Evolutionary conservation across 1,140 invertebrate species (phyloP).

Genomic region (Cydia strobilella): DNA sequence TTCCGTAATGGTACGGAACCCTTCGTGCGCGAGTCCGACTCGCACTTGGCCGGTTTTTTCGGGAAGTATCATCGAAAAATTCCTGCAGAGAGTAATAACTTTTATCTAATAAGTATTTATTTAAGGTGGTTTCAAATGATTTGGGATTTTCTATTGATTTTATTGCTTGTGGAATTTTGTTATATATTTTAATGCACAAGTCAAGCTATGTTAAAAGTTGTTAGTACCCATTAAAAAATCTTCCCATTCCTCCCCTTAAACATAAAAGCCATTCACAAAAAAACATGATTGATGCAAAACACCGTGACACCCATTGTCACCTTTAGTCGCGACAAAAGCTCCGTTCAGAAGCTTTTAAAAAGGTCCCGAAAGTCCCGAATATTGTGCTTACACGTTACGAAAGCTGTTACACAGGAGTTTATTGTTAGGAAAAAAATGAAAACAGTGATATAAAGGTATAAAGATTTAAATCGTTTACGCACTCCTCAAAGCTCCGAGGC

Average conservation of each 20-base stretch:
- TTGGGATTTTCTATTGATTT: no score
- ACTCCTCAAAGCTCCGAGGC: no score
- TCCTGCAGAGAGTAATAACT: no score
- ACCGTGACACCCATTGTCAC: constrained; percentile 6
- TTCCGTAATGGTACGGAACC: no score
- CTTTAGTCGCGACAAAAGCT: constrained; percentile 3
- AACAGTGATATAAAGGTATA: background rate
- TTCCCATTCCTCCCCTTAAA: background rate
- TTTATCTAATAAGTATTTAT: no score
- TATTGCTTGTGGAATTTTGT: no score
- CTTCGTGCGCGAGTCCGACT: no score
- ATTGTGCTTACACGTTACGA: constrained; percentile 15
- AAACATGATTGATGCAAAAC: constrained; percentile 21
- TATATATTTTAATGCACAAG: no score
- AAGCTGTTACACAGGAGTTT: background rate
- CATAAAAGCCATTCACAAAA: background rate
- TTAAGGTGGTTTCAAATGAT: no score
- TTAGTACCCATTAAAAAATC: background rate
- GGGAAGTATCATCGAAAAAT: no score
- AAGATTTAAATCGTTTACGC: no score
- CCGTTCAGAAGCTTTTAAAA: constrained; percentile 20
- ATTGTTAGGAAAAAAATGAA: background rate
- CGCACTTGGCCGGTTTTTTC: no score
- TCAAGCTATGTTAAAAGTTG: background rate
- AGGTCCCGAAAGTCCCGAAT: background rate